Conservation (phyloP, 2,888 invertebrate species). For the Diarsia mendica region DNA sequence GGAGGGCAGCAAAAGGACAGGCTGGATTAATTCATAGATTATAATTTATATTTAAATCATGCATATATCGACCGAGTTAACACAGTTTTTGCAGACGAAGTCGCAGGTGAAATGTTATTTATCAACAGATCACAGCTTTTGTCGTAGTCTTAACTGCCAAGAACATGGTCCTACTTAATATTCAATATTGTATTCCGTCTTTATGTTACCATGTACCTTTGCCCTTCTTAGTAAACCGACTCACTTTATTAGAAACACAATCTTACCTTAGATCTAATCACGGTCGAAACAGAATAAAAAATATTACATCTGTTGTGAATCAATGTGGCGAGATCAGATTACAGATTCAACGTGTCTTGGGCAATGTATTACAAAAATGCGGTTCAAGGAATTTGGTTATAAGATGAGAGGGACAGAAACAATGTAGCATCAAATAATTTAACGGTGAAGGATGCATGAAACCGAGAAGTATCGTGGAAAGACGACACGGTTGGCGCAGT, state of each 20-base stretch:
- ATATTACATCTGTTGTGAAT: constrained; percentile 54
- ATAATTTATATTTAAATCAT: too few species aligned
- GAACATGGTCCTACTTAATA: neutral
- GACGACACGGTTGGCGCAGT: too few species aligned
- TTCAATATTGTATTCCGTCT: constrained; percentile 10
- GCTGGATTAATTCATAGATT: too few species aligned
- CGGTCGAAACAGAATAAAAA: constrained; percentile 42
- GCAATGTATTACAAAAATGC: constrained; percentile 40
- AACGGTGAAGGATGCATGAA: neutral
- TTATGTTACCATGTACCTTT: constrained; percentile 7
- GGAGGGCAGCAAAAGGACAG: too few species aligned
- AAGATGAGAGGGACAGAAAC: neutral
- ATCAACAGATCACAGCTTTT: neutral
- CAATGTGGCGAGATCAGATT: constrained; percentile 56
- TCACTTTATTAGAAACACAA: constrained; percentile 49
- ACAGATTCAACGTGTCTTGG: constrained; percentile 58
- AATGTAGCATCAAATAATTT: constrained; percentile 3
- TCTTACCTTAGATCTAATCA: constrained; percentile 52
- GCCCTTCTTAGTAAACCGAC: constrained; percentile 37
- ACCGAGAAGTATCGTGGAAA: too few species aligned
- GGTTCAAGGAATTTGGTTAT: constrained; percentile 38
- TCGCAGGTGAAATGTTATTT: too few species aligned
- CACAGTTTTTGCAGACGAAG: too few species aligned
- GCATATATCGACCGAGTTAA: too few species aligned
- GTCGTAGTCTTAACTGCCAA: neutral